Conservation (phyloP, 2,113 vertebrate genomes). For the Upupa epops region DNA sequence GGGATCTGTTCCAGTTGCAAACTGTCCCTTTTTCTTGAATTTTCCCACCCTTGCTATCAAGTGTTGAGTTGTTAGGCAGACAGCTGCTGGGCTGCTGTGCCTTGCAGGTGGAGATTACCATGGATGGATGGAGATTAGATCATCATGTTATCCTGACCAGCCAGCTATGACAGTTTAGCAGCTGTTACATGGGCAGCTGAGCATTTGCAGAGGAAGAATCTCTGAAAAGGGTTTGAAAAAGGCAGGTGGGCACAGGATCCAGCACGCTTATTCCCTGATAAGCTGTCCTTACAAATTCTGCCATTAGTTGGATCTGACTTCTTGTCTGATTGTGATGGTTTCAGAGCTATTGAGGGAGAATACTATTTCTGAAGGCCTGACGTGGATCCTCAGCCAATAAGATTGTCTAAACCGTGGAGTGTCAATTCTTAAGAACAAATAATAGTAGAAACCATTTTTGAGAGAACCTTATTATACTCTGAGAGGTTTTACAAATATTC, state of each 20-base stretch:
- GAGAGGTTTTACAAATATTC: not conserved
- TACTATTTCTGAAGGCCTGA: not conserved
- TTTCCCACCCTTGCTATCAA: not conserved
- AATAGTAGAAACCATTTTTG: not conserved
- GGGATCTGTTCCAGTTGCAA: not conserved
- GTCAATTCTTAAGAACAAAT: not conserved
- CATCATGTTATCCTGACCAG: not conserved
- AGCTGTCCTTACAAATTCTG: not conserved
- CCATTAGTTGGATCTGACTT: not conserved
- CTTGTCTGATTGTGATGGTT: not conserved
- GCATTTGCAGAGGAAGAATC: not conserved
- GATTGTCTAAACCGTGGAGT: not conserved
- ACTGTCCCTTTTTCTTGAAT: not conserved
- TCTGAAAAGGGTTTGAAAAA: not conserved
- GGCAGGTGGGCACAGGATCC: not conserved
- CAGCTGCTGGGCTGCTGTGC: not conserved
- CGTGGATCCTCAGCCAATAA: not conserved
- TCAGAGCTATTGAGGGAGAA: not conserved
- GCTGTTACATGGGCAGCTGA: not conserved
- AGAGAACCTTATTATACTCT: not conserved
- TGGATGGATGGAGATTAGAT: not conserved
- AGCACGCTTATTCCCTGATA: not conserved
- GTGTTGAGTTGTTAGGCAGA: not conserved
- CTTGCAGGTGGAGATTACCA: not conserved
- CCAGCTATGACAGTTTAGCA: not conserved